Base-by-base conservation (phyloP, 64 coral and sea anemone species). In the Montipora capricornis region DNA sequence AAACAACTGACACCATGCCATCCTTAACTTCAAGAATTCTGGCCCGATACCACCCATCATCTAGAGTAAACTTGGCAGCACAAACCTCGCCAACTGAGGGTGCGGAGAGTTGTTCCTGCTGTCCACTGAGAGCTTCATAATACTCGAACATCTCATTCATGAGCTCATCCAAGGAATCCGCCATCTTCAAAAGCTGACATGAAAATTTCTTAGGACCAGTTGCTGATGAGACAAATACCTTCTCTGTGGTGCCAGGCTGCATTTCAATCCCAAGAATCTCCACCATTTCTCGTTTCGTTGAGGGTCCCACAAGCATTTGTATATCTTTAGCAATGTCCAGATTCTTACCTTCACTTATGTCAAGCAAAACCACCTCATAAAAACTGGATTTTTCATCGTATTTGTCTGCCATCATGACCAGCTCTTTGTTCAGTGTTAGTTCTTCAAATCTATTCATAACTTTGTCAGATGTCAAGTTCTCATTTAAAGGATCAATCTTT, bases 21-120 rank as follows among this genome's bases (percentile, higher is more conserved):
- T 76, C 68, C 20, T 93, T 59, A 57, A 88, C 83, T 10, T 64
- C 68, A 59, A 82, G 73, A 11, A 96, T 76, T 50, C 74, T 80
- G 1, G 94, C 97, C 75, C 97, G 91, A 68, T 98, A 98, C 94
- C 94, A 98, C n/a, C 94, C 97, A 89, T 95, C 89, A 66, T 98
- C 97, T 47, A 85, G 49, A 4, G 90, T 80, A 77, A 96, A 98
- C 75, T 87, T 96, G 44, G 97, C 88, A 16, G 82, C 73, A 87
- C 97, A 98, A 50, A 88, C 84, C 48, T 83, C 59, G 16, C 92
- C 94, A 75, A 92, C 89, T 26, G 79, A 75, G 6, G 94, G 97
- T 12, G 50, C 29, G 5, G 53, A 8, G 47, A 95, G 17, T 69
- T 71, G 48, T 7, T 93, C 77, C 57, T 98, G 81, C 8, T 83